Conservation (phyloP, 2,888 invertebrate genomes). For the Cerastoderma edule region DNA sequence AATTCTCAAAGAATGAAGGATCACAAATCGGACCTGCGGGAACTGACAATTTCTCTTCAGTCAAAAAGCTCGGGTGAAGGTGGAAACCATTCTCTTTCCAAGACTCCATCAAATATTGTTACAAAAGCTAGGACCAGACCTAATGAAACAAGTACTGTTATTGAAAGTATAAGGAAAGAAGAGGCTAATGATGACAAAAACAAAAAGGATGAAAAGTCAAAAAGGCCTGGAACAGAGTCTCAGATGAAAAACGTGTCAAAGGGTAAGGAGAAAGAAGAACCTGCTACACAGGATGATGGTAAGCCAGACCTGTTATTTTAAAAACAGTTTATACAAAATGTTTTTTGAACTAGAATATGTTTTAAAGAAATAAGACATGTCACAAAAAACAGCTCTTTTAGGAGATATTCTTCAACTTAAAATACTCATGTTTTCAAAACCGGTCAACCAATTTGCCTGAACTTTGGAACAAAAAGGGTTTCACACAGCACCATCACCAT, state of each 20-base stretch:
- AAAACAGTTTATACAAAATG: not conserved
- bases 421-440: not conserved
- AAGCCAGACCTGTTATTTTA: not conserved
- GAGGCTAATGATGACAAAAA: not conserved
- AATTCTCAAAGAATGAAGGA: not conserved
- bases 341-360: not conserved
- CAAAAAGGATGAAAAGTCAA: not conserved
- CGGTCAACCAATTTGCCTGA: not conserved
- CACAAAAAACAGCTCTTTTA: too few species aligned
- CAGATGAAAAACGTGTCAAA: not conserved
- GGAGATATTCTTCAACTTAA: not conserved
- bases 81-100: not conserved
- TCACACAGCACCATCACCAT: not conserved
- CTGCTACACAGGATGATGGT: slow-evolving; percentile 7
- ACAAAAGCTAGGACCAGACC: not conserved
- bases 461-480: not conserved
- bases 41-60: not conserved
- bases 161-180: not conserved
- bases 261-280: not conserved
- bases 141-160: not conserved
- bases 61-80: not conserved
- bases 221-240: not conserved
- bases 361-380: not conserved
- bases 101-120: not conserved
- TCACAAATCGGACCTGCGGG: not conserved